phyloP scores from a whole-genome alignment of 2,113 vertebrate species.

The Pungitius pungitius region DNA sequence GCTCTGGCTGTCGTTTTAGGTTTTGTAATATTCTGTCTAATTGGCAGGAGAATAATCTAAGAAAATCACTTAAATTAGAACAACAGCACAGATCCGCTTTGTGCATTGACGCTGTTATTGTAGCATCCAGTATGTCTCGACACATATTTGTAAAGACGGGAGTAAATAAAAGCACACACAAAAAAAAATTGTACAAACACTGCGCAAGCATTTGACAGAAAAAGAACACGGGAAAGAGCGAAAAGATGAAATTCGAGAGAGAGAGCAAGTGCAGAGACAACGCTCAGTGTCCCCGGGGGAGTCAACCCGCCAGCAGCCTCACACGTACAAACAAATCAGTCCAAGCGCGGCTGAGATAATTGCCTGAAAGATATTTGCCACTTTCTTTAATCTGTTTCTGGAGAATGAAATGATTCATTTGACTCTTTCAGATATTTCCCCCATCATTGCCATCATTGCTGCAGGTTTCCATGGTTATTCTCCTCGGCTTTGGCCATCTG shows the following conservation, averaged over 20 bases:
- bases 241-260: background rate
- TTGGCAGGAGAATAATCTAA: background rate
- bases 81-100: background rate
- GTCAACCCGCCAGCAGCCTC: conserved; percentile 16
- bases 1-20: background rate
- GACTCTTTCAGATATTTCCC: background rate
- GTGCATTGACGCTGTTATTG: background rate
- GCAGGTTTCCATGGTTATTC: conserved; percentile 20
- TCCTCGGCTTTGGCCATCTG: conserved; percentile 12
- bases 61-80: background rate
- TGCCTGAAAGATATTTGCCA: background rate
- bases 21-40: background rate
- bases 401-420: background rate
- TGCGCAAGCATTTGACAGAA: background rate
- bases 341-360: background rate
- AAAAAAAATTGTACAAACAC: background rate
- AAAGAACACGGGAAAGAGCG: background rate
- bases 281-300: conserved; percentile 6
- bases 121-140: background rate
- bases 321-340: conserved; percentile 4
- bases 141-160: background rate
- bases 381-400: background rate
- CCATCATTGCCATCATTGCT: background rate
- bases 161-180: background rate
- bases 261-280: conserved; percentile 10